These are phyloP conservation scores for Galerucella nymphaeae DNA, from an alignment of 2,888 invertebrate species.

Conservation along the genomic window DNA sequence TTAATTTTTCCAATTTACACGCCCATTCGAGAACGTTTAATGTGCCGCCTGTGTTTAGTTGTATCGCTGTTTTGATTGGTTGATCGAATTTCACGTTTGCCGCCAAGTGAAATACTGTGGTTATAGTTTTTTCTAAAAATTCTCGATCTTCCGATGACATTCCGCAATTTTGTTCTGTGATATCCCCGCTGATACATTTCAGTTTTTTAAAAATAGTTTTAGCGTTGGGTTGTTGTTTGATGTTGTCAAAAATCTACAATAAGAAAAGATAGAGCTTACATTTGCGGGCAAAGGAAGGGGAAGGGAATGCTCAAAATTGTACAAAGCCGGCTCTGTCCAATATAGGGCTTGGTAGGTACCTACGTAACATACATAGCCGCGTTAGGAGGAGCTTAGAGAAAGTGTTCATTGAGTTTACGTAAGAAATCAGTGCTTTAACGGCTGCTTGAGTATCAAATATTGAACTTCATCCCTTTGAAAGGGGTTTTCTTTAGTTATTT, in stretches of 20 bases:
- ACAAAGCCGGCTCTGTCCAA: too few relatives aligned
- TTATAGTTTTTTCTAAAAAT: slow-evolving; percentile 67
- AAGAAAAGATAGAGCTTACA: not conserved
- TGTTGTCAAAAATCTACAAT: slow-evolving; percentile 58
- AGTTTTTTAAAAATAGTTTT: slow-evolving; percentile 66
- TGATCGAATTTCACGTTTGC: slow-evolving; percentile 80
- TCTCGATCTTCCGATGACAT: slow-evolving; percentile 64
- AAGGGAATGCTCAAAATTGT: too few relatives aligned
- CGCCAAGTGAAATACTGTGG: slow-evolving; percentile 78
- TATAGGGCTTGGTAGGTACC: too few relatives aligned
- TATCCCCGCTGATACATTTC: slow-evolving; percentile 68
- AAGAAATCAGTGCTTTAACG: too few relatives aligned
- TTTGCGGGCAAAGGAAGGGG: too few relatives aligned
- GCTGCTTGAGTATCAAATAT: too few relatives aligned
- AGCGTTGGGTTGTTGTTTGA: slow-evolving; percentile 42
- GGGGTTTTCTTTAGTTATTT: too few relatives aligned
- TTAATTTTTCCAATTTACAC: slow-evolving; percentile 55
- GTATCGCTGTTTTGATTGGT: slow-evolving; percentile 71
- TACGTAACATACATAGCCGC: too few relatives aligned
- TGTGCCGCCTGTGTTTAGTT: slow-evolving; percentile 71
- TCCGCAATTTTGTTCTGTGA: slow-evolving; percentile 64
- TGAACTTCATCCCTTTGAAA: too few relatives aligned
- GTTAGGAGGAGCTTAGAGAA: too few relatives aligned
- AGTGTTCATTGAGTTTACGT: too few relatives aligned
- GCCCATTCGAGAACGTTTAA: slow-evolving; percentile 57